Conservation (phyloP, 92 coral and sea anemone genomes). For the Porites evermanni region DNA sequence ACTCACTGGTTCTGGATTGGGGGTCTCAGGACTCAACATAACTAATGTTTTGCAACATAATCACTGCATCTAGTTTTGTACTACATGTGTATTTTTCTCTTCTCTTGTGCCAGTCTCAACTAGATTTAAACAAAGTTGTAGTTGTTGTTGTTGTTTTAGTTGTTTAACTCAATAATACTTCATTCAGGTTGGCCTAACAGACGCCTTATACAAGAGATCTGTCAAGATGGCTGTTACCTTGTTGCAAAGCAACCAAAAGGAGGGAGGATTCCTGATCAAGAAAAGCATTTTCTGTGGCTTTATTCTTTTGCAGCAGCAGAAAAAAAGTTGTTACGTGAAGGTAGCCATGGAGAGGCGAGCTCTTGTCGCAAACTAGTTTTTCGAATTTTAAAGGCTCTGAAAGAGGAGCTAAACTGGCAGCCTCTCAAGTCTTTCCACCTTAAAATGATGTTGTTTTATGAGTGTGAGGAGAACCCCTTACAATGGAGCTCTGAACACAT, state of each 20-base stretch:
- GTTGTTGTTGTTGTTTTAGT: too few relatives aligned
- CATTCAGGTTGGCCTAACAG: too few relatives aligned
- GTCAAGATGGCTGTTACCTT: slow-evolving; percentile 73
- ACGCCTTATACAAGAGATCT: slow-evolving; percentile 40
- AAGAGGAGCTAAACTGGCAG: slow-evolving; percentile 48
- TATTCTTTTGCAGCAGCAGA: slow-evolving; percentile 81
- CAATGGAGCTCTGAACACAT: slow-evolving; percentile 54
- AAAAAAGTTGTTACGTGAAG: slow-evolving; percentile 60
- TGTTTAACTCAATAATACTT: too few relatives aligned
- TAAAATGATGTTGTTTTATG: slow-evolving; percentile 77
- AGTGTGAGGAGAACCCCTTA: slow-evolving; percentile 66
- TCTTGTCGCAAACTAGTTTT: slow-evolving; percentile 71
- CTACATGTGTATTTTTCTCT: too few relatives aligned
- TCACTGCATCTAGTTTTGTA: too few relatives aligned
- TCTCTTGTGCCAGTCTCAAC: too few relatives aligned
- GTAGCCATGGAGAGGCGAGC: slow-evolving; percentile 46
- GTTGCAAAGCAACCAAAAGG: slow-evolving; percentile 78
- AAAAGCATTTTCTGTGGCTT: slow-evolving; percentile 61
- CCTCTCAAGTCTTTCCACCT: slow-evolving; percentile 82
- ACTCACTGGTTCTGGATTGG: too few relatives aligned
- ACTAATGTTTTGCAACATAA: too few relatives aligned
- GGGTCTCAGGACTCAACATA: too few relatives aligned
- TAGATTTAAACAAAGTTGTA: too few relatives aligned
- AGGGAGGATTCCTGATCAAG: slow-evolving; percentile 20
- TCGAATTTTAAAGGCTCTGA: slow-evolving; percentile 76